Base-by-base conservation (phyloP, 2,797 vertebrate species). In the Peromyscus aztecus region DNA sequence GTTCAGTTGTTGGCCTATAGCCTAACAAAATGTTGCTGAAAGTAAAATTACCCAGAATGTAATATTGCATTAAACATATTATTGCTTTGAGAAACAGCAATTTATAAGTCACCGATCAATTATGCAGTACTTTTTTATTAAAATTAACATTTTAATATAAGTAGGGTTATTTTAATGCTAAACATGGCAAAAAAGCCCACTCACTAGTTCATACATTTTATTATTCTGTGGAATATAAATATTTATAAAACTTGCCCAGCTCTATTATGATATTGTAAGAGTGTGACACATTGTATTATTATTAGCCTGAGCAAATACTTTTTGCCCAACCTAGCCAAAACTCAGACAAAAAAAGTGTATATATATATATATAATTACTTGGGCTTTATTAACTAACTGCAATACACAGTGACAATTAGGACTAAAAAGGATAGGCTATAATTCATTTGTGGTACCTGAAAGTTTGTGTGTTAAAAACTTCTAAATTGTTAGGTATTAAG, bases 91-190 rank as follows among this genome's bases (percentile, higher is more conserved):
- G 81, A 84, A 12, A 91, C 0, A 43, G 2, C 40, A 57, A 65
- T 65, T 93, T 73, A 73, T 23, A 82, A 90, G 6, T 49, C 13
- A 3, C 0, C 12, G 87, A 31, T 91, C 12, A 59, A 0, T 59
- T 59, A 10, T 61, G 17, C 21, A 6, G 4, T 0, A 0, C 9
- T 65, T 94, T 61, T 73, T n/a, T 52, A 52, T 52, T 61, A 77
- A 89, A 94, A 65, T 81, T 40, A 55, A 76, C 24, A 8, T 92
- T 89, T 59, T 94, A 27, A 13, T 80, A 37, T 6, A 75, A 59
- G 78, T 6, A 76, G 2, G 1, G 4, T 76, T 69, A 21, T 27
- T 86, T 88, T 85, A 76, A 40, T 90, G 59, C 59, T 57, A 76
- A 52, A 65, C 17, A 6, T 40, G 73, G 57, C 29, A 91, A 67